These are phyloP conservation scores for Drosophila arizonae DNA, from an alignment of 1,140 invertebrate genomes.

Conservation along the genomic window DNA sequence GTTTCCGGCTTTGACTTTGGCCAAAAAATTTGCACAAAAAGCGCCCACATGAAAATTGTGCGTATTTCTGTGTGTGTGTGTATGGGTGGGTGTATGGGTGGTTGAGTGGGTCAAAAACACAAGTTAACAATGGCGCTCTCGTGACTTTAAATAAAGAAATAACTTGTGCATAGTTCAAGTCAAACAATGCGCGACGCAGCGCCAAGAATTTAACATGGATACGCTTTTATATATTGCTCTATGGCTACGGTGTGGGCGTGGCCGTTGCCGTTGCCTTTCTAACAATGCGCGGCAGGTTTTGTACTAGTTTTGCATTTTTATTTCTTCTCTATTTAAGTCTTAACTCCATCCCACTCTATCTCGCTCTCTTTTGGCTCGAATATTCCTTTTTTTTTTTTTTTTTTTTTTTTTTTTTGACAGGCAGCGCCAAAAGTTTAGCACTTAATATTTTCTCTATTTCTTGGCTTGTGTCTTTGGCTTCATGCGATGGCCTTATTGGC, in stretches of 20 bases:
- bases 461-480: slow-evolving; percentile 7
- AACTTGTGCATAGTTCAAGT: slow-evolving; percentile 72
- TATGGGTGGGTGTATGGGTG: not conserved
- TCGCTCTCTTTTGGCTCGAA: not conserved
- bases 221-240: slow-evolving; percentile 46
- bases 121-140: slow-evolving; percentile 50
- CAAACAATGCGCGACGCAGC: slow-evolving; percentile 73
- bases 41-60: slow-evolving; percentile 60
- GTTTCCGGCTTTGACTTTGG: slow-evolving; percentile 69
- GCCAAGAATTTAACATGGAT: slow-evolving; percentile 66
- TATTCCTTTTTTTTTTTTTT: slow-evolving; percentile 3
- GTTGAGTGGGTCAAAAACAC: slow-evolving; percentile 50
- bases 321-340: slow-evolving; percentile 1
- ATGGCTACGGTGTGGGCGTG: slow-evolving; percentile 19
- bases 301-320: slow-evolving; percentile 62
- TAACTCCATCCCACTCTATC: not conserved
- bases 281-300: slow-evolving; percentile 44
- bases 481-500: slow-evolving; percentile 16
- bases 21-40: slow-evolving; percentile 66
- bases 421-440: slow-evolving; percentile 66
- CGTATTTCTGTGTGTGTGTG: slow-evolving; percentile 30
- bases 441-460: slow-evolving; percentile 47
- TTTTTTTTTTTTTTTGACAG: slow-evolving; percentile 38
- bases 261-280: slow-evolving; percentile 29
- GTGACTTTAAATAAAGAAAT: slow-evolving; percentile 80